Evolutionary conservation across 2,113 vertebrate species (phyloP).

Genomic region (Nicator chloris): DNA sequence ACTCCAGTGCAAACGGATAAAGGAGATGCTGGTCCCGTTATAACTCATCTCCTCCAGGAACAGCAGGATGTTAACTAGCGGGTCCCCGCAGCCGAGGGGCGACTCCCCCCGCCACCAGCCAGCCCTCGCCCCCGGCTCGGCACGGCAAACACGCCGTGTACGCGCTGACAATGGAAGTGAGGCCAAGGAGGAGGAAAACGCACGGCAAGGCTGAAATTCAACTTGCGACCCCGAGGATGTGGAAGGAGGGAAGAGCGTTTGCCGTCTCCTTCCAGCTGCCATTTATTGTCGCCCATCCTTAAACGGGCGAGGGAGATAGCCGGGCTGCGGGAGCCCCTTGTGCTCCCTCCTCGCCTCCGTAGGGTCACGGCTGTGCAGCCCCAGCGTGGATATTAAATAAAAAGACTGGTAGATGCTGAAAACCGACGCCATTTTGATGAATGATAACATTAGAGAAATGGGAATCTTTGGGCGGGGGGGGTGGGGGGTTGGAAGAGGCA

Average conservation of each 20-base stretch:
- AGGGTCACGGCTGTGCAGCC: constrained; percentile 46
- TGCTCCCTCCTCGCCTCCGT: constrained; percentile 36
- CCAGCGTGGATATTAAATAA: constrained; percentile 63
- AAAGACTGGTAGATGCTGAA: constrained; percentile 72
- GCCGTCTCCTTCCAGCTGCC: constrained; percentile 63
- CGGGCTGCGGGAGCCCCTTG: constrained; percentile 13
- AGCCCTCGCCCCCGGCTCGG: constrained; percentile 66
- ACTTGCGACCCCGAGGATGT: constrained; percentile 66
- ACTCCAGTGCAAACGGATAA: constrained; percentile 72
- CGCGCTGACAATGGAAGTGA: constrained; percentile 61
- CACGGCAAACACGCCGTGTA: constrained; percentile 65
- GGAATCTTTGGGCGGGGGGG: constrained; percentile 50
- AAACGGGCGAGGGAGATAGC: not conserved
- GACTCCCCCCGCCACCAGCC: constrained; percentile 44
- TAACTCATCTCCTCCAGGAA: constrained; percentile 79
- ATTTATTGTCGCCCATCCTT: constrained; percentile 70
- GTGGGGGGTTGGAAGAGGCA: not conserved
- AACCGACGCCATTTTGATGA: constrained; percentile 85
- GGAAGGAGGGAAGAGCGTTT: constrained; percentile 44
- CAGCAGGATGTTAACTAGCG: constrained; percentile 71
- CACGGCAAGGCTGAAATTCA: constrained; percentile 54
- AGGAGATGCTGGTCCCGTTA: constrained; percentile 78
- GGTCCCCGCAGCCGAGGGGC: constrained; percentile 68
- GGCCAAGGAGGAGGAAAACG: constrained; percentile 43
- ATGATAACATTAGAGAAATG: constrained; percentile 76